Base-by-base conservation (phyloP, 2,888 invertebrate species). In the Cephus rjabovi region DNA sequence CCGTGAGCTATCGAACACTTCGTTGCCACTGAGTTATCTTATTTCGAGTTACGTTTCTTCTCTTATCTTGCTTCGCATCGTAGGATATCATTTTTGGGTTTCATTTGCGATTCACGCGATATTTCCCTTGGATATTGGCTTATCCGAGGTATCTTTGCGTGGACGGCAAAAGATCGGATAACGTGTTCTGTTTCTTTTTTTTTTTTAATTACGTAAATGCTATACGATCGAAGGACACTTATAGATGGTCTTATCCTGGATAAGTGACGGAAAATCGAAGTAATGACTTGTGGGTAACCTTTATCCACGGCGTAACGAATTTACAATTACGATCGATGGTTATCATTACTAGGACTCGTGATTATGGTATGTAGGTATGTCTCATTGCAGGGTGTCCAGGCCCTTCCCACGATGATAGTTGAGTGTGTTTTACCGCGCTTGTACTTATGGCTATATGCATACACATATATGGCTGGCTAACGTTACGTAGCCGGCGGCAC, bases 281-380 rank as follows among this genome's bases (percentile, higher is more conserved):
- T 88, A 90, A 90, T 89, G 87, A 90, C 86, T 89, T 83, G 88
- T 87, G 86, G 89, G 88, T 87, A 87, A 87, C 85, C 88, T 88
- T 87, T 88, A 89, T 89, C 86, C 88, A 86, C 85, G 84, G 87
- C 89, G 87, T 89, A 88, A 88, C 90, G 86, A 90, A 90, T 90
- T 88, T 87, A 87, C 89, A 89, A 90, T 90, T 89, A 89, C 89
- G 86, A 86, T 82, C 81, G 86, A 88, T 88, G 86, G 87, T 89
- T 89, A 88, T 90, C 89, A 88, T 90, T 88, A 83, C 81, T 79
- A 80, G 81, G 81, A 76, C 80, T 83, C 81, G 82, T 83, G 84
- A 84, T 86, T 86, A 84, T 80, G 81, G 80, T 79, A 79, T 77
- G 79, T 77, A 77, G 79, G 79, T 79, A 79, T 80, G 80, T 80